Base-by-base conservation (phyloP, 2,888 invertebrate genomes). In the Ophion slaviceki region DNA sequence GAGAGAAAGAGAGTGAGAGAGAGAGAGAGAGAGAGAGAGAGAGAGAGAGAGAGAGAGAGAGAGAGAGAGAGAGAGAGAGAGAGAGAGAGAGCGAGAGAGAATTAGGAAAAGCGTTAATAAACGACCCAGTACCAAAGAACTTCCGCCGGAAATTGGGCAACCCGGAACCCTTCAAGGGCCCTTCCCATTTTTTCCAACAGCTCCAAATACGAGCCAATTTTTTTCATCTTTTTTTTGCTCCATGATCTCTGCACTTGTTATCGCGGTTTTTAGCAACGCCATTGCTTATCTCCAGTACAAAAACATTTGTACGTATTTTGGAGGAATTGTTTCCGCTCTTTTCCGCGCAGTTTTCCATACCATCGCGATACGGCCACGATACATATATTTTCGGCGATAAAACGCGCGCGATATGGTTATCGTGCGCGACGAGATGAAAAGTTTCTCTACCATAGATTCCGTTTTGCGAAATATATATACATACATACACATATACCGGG, bases 341-440 rank as follows among this genome's bases (percentile, higher is more conserved):
- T 28, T 36, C 53, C 10, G 24, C 17, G 40, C 40, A 8, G 61
- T 74, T 40, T 36, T 61, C 14, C 40, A 61, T 74, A n/a, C 2
- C 17, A 8, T 57, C 53, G 5, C 40, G 72, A 74, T 74, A n/a
- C n/a, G 32, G 28, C 2, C 59, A 32, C 36, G 71, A 72, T 68
- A 72, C n/a, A 36, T 74, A 74, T 14, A 36, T 17, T 32, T 75
- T 7, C 11, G 20, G 66, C 53, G 47, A 62, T n/a, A 66, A 66
- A 76, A 66, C 53, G n/a, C 2, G 66, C 53, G 57, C 36, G 57
- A 76, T 67, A 36, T 14, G 66, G 36, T 66, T 36, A 66, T 76
- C 36, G 32, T 6, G 36, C 36, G 47, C 20, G 57, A 53, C 53
- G 76, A 76, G 76, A 76, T 66, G 66, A 36, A 66, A 76, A 57